Evolutionary conservation across 2,888 invertebrate genomes (phyloP).

Genomic region (Scrobipalpa atriplicella): DNA sequence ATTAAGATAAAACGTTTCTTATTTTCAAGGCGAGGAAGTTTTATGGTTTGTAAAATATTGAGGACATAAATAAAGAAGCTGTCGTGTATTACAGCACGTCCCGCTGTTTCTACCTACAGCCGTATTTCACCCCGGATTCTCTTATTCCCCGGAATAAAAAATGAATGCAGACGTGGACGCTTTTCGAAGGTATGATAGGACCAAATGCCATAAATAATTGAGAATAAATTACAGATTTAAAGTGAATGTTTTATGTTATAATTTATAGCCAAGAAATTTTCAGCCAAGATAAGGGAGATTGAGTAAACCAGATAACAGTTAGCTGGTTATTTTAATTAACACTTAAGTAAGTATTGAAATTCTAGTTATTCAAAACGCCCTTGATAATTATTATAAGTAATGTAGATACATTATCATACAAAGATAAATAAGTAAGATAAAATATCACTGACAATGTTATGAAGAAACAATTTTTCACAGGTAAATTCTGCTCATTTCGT

Average conservation of each 20-base stretch:
- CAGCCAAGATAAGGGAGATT: too few relatives aligned
- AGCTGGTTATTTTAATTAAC: too few relatives aligned
- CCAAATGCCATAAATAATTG: slow-evolving; percentile 37
- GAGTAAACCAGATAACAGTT: too few relatives aligned
- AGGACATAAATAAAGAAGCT: slow-evolving; percentile 76
- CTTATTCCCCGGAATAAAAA: slow-evolving; percentile 72
- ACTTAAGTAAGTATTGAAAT: too few relatives aligned
- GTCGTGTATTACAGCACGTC: slow-evolving; percentile 79
- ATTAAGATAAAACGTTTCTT: slow-evolving; percentile 77
- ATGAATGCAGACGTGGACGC: slow-evolving; percentile 59
- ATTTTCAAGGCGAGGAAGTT: slow-evolving; percentile 74
- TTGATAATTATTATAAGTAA: too few relatives aligned
- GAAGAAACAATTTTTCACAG: too few relatives aligned
- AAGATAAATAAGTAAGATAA: too few relatives aligned
- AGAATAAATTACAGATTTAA: neutral
- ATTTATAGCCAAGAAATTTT: too few relatives aligned
- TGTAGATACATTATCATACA: too few relatives aligned
- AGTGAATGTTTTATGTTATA: neutral
- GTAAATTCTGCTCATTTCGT: neutral
- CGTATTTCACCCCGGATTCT: slow-evolving; percentile 77
- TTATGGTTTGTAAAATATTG: slow-evolving; percentile 82
- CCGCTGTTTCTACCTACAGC: slow-evolving; percentile 60
- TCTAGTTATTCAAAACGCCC: too few relatives aligned
- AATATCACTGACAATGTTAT: too few relatives aligned
- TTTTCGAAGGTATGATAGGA: slow-evolving; percentile 47